phyloP scores from a whole-genome alignment of 64 coral and sea anemone species.

The Astreopora myriophthalma region DNA sequence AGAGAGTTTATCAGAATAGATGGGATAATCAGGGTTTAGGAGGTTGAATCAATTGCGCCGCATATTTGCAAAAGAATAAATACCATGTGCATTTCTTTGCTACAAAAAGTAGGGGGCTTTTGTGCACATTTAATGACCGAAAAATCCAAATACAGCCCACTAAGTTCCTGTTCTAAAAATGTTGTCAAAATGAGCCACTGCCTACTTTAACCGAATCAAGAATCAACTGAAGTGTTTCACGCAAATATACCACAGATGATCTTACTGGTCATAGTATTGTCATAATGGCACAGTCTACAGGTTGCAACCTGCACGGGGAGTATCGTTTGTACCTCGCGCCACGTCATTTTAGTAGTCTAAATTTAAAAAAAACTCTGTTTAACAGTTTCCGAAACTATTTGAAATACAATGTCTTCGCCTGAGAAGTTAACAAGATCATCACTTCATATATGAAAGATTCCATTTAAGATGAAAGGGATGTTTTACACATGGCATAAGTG shows the following conservation, averaged over 20 bases:
- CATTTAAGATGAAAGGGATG: neutral
- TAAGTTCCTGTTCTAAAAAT: too few species aligned
- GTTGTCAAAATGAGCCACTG: neutral
- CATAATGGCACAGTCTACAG: neutral
- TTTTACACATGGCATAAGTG: neutral
- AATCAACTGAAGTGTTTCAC: neutral
- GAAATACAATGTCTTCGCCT: neutral
- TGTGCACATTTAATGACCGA: too few species aligned
- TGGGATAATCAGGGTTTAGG: too few species aligned
- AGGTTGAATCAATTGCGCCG: too few species aligned
- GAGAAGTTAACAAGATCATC: neutral
- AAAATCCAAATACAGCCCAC: too few species aligned
- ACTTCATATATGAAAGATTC: neutral
- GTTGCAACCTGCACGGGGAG: neutral
- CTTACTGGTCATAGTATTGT: constrained; percentile 35
- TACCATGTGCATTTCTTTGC: too few species aligned
- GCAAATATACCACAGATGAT: neutral
- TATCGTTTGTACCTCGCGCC: neutral
- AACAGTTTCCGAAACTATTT: neutral
- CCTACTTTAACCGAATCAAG: neutral
- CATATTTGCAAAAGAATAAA: too few species aligned
- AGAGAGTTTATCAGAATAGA: too few species aligned
- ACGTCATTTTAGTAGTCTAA: neutral
- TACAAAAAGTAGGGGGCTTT: too few species aligned
- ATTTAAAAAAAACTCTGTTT: neutral